Base-by-base conservation (phyloP, 35 echinoderm and acorn worm genomes). In the Lytechinus pictus region DNA sequence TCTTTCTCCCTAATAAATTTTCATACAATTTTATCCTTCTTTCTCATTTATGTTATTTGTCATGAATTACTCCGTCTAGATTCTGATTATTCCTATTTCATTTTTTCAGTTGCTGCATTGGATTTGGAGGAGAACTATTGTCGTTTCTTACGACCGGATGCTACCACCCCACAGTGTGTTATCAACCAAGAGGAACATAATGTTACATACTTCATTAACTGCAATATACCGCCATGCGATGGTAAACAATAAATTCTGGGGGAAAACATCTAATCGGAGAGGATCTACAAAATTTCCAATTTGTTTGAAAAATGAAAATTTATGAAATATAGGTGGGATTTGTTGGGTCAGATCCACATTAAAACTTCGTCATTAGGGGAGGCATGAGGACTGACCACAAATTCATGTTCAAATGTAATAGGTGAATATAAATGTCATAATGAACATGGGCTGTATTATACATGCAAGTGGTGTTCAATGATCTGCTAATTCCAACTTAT, bases 91-190 rank as follows among this genome's bases (percentile, higher is more conserved):
- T 79, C n/a, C 66, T 79, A 24, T 24, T 54, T 57, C 51, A 11
- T 61, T 57, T 12, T 44, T 71, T 19, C 21, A 92, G 52, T 96
- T 91, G 89, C 87, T 44, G 89, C 54, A 29, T 71, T 61, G 58
- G 88, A 96, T 28, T 57, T 96, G 4, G 95, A 96, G 87, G 91
- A 96, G 89, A 96, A 96, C 51, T 96, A 66, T 54, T 96, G 95
- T 54, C 95, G 95, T 19, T 96, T 96, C 29, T 71, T 96, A 56
- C 44, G 58, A 19, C 89, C 54, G 8, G 57, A 91, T 57, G 27
- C 86, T 3, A 57, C 89, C 4, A 96, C 95, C 6, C 95, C 95
- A 4, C 89, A 96, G 55, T 96, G 95, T 86, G 89, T 96, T 61
- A 92, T 92, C 44, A 52, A 96, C 54, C 52, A 53, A 27, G 29